Conservation (phyloP, 2,113 vertebrate genomes). For the Gnathonemus echidnorhynchus region DNA sequence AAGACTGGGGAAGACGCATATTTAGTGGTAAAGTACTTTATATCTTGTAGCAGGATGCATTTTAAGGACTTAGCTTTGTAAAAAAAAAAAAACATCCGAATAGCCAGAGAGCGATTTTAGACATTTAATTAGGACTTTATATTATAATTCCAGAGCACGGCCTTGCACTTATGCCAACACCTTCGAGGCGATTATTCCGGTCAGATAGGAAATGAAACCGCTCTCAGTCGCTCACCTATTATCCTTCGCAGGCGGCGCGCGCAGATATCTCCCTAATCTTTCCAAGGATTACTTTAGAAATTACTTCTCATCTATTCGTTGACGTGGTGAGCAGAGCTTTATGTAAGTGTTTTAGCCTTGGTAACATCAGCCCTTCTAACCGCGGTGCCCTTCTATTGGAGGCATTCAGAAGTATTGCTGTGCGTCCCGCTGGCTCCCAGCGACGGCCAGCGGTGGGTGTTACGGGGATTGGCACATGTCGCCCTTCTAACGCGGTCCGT, state of each 20-base stretch:
- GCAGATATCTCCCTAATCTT: not conserved
- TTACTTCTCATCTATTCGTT: not conserved
- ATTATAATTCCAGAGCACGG: not conserved
- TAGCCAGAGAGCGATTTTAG: not conserved
- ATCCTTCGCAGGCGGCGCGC: not conserved
- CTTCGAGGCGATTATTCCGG: not conserved
- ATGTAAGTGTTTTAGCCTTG: not conserved
- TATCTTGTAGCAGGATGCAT: not conserved
- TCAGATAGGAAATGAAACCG: not conserved
- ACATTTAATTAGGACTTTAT: not conserved
- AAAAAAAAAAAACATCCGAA: not conserved
- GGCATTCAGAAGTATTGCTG: not conserved
- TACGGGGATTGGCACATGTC: not conserved
- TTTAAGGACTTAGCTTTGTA: not conserved
- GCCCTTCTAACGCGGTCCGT: not conserved
- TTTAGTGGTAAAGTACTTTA: not conserved
- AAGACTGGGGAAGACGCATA: not conserved
- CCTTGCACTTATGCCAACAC: not conserved
- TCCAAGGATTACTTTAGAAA: not conserved
- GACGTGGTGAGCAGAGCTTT: not conserved
- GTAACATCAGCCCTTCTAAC: not conserved
- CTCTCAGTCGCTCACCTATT: not conserved
- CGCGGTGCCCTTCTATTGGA: not conserved
- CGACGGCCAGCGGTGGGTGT: not conserved
- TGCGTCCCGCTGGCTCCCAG: not conserved